A percentile compares a stretch with the other conserved stretches of the same genome.
Evolutionary conservation across 2,888 invertebrate species (phyloP).

Genomic region (Himalopsyche anomala): DNA sequence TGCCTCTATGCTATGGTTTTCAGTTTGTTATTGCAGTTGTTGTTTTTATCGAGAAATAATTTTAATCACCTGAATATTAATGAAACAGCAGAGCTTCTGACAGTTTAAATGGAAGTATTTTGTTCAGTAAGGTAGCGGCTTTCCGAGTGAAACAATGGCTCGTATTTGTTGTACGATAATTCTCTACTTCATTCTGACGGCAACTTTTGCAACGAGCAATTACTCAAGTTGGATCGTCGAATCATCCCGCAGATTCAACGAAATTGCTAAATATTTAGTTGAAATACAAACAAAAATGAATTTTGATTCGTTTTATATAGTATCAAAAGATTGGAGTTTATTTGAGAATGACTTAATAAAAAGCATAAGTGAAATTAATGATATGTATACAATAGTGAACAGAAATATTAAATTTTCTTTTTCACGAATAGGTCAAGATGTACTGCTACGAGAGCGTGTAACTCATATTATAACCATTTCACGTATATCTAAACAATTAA

Average conservation of each 20-base stretch:
- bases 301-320: slow-evolving; percentile 8
- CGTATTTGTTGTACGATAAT: background rate
- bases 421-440: background rate
- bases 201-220: background rate
- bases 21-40: no score
- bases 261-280: slow-evolving; percentile 36
- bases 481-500: slow-evolving; percentile 2
- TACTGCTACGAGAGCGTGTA: background rate
- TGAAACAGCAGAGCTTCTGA: no score
- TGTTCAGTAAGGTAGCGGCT: background rate
- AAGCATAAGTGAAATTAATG: background rate
- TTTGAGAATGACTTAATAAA: slow-evolving; percentile 48
- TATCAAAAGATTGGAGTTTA: background rate
- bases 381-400: background rate
- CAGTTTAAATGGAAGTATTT: background rate
- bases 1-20: no score
- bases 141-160: background rate
- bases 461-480: background rate
- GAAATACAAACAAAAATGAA: background rate
- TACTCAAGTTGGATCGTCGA: background rate
- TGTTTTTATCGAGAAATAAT: no score
- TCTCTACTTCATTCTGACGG: background rate
- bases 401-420: background rate
- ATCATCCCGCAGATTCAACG: background rate
- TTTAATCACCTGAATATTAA: no score